Percentiles rank a stretch among this genome's conserved stretches.
phyloP scores from a whole-genome alignment of 2,888 invertebrate genomes.

The Maniola hyperantus region DNA sequence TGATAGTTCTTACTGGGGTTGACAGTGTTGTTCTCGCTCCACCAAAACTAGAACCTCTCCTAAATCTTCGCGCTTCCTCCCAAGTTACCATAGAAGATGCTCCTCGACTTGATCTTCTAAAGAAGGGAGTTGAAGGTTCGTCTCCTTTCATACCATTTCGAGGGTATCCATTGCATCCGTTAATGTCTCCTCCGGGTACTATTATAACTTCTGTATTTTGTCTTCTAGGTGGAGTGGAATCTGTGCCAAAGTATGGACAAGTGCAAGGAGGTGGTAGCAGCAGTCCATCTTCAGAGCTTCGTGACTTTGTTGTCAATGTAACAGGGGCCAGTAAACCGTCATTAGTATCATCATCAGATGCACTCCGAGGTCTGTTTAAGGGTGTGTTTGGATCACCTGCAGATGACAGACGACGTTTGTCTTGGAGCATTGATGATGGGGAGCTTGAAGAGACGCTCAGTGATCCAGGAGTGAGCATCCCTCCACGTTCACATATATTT shows the following conservation, averaged over 20 bases:
- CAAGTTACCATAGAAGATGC: constrained; percentile 91
- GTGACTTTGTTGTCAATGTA: constrained; percentile 66
- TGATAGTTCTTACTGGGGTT: constrained; percentile 71
- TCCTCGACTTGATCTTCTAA: constrained; percentile 80
- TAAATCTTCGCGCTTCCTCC: constrained; percentile 85
- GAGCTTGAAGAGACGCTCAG: constrained; percentile 75
- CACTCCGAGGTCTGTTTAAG: constrained; percentile 68
- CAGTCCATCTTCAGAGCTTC: constrained; percentile 76
- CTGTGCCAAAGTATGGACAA: constrained; percentile 91
- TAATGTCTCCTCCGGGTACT: constrained; percentile 80
- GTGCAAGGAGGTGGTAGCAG: constrained; percentile 89
- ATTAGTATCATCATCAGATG: constrained; percentile 71
- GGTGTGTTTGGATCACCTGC: constrained; percentile 64
- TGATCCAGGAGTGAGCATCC: constrained; percentile 74
- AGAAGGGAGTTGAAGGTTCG: constrained; percentile 74
- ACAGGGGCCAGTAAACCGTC: constrained; percentile 69
- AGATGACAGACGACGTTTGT: constrained; percentile 67
- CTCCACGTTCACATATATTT: constrained; percentile 70
- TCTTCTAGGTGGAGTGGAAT: constrained; percentile 79
- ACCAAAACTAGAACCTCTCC: constrained; percentile 88
- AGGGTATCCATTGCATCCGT: constrained; percentile 67
- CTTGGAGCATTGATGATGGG: constrained; percentile 75
- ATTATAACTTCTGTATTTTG: constrained; percentile 76
- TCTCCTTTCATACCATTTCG: constrained; percentile 63
- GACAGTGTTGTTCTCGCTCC: constrained; percentile 84